These are phyloP conservation scores for Suricata suricatta DNA, from an alignment of 2,113 vertebrate species.

Conservation along the genomic window DNA sequence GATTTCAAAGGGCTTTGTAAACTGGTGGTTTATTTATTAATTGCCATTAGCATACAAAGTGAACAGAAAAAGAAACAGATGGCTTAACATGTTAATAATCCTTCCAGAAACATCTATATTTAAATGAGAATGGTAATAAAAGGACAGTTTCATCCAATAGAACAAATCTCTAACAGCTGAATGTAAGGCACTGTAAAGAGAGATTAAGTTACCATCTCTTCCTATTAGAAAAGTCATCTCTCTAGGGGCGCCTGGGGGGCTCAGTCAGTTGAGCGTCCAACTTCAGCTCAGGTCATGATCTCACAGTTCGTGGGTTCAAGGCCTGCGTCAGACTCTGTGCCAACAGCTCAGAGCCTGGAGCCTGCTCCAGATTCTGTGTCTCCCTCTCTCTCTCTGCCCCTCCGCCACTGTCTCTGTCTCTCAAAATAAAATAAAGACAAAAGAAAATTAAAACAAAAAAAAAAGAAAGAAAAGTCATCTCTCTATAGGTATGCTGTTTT, in stretches of 20 bases:
- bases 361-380: too few relatives aligned
- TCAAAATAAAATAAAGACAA: too few relatives aligned
- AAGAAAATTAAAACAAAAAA: too few relatives aligned
- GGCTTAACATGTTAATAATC: neutral
- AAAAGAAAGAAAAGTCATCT: neutral
- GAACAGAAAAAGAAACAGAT: neutral
- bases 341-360: too few relatives aligned
- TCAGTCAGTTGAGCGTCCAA: too few relatives aligned
- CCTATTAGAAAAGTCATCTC: neutral
- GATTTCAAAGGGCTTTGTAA: neutral
- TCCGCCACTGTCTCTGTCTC: too few relatives aligned
- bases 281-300: too few relatives aligned
- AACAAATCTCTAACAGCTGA: neutral
- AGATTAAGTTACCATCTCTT: neutral
- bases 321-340: too few relatives aligned
- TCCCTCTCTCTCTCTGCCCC: too few relatives aligned
- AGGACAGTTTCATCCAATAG: neutral
- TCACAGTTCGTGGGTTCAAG: too few relatives aligned
- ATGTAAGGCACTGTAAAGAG: neutral
- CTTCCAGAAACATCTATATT: neutral
- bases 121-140: neutral
- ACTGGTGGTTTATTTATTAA: neutral
- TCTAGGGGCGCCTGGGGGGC: too few relatives aligned
- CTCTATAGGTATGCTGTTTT: too few relatives aligned
- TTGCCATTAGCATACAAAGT: neutral